Percentiles rank a stretch among this genome's conserved stretches.
Evolutionary conservation across 2,113 vertebrate genomes (phyloP).

Genomic region (Calypte anna): DNA sequence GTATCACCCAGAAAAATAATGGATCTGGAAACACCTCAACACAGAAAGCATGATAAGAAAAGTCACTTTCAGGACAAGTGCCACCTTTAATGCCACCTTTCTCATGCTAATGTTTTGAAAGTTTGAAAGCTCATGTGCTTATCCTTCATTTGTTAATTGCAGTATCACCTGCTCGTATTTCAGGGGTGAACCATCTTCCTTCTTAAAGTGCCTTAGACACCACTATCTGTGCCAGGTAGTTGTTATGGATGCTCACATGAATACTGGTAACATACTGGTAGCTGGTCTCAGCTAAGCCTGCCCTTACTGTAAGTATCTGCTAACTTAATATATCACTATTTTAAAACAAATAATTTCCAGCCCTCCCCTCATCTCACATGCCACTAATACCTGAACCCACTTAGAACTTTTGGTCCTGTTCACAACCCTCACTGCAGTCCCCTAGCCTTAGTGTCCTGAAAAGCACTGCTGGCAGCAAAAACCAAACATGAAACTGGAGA

Average conservation of each 20-base stretch:
- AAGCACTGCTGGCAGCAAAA: background rate
- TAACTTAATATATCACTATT: background rate
- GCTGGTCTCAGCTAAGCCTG: background rate
- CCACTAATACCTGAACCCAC: background rate
- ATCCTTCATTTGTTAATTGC: background rate
- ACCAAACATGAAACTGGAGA: background rate
- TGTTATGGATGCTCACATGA: accelerated
- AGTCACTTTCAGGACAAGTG: background rate
- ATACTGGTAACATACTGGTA: background rate
- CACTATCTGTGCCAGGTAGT: background rate
- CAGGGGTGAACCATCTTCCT: background rate
- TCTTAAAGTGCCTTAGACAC: background rate
- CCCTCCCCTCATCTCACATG: background rate
- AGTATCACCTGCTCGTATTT: background rate
- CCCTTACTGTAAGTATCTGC: background rate
- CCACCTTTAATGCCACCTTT: background rate
- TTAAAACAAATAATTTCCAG: background rate
- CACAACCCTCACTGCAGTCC: background rate
- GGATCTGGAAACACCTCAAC: background rate
- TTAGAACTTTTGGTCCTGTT: background rate
- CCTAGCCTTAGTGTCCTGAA: background rate
- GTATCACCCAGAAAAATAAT: background rate
- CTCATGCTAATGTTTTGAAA: background rate
- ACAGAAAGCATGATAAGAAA: background rate
- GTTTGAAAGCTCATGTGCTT: background rate